Conservation (phyloP, 2,888 invertebrate species). For the Drosophila setosimentum region DNA sequence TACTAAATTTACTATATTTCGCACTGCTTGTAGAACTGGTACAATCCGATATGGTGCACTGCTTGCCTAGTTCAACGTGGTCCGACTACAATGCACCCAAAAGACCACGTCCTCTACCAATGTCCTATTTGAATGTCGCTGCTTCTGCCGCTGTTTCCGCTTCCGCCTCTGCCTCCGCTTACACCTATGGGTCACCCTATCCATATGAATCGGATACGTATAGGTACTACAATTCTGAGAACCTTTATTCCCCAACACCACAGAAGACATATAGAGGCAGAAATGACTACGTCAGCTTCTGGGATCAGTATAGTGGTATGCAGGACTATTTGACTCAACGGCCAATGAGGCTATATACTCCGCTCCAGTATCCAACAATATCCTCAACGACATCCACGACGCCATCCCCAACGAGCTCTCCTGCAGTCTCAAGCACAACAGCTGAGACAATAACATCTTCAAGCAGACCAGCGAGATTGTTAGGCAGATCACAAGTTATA, state of each 20-base stretch:
- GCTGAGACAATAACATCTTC: not conserved
- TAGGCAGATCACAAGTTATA: not conserved
- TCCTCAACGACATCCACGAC: not conserved
- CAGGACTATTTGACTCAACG: not conserved
- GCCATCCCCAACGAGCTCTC: not conserved
- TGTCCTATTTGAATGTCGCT: not conserved
- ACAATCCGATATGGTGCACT: slow-evolving; percentile 24
- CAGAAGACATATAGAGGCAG: not conserved
- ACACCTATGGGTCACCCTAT: not conserved
- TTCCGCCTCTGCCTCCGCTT: not conserved
- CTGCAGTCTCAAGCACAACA: not conserved
- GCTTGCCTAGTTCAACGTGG: slow-evolving; percentile 22
- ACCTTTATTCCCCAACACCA: slow-evolving; percentile 7
- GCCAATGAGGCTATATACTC: not conserved
- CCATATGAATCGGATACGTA: slow-evolving; percentile 1
- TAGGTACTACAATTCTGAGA: not conserved
- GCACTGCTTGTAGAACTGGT: slow-evolving; percentile 25
- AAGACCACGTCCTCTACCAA: not conserved
- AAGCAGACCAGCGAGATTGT: not conserved
- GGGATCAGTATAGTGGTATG: slow-evolving; percentile 7
- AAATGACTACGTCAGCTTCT: not conserved
- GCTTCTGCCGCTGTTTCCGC: not conserved
- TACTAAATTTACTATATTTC: not conserved
- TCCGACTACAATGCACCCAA: slow-evolving; percentile 24
- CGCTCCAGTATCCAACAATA: not conserved